A percentile compares a stretch with the other conserved stretches of the same genome.
phyloP scores from a whole-genome alignment of 1,140 invertebrate genomes.

The Philopotamus ludificatus region DNA sequence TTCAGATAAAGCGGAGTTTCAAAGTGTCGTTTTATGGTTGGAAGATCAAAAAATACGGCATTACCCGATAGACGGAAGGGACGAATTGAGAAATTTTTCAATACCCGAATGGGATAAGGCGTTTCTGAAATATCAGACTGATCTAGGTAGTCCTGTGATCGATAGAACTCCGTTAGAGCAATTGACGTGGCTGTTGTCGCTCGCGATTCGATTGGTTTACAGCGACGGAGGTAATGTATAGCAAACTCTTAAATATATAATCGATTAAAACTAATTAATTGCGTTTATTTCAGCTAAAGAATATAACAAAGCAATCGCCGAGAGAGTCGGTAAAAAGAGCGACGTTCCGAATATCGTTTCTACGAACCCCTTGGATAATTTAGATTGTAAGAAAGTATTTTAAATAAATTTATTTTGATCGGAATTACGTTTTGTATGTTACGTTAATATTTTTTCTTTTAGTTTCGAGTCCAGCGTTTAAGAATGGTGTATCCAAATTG shows the following conservation, averaged over 20 bases:
- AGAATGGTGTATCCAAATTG: conserved; percentile 68
- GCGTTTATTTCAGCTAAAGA: conserved; percentile 63
- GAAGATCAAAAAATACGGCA: conserved; percentile 93
- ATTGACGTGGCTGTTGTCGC: conserved; percentile 83
- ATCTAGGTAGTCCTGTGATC: conserved; percentile 65
- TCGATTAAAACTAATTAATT: conserved; percentile 17
- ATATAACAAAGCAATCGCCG: conserved; percentile 67
- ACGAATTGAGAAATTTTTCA: conserved; percentile 65
- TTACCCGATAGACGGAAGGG: conserved; percentile 82
- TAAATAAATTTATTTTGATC: not conserved
- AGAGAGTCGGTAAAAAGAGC: conserved; percentile 58
- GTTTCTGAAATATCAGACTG: conserved; percentile 75
- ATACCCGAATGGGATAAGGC: conserved; percentile 66
- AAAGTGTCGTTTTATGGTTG: conserved; percentile 82
- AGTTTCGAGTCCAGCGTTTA: conserved; percentile 84
- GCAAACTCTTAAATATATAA: not conserved
- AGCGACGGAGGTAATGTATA: conserved; percentile 71
- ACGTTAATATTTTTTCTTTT: conserved; percentile 46
- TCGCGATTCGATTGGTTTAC: conserved; percentile 81
- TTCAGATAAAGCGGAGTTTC: conserved; percentile 76
- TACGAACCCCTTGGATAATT: conserved; percentile 77
- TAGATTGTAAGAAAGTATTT: conserved; percentile 73
- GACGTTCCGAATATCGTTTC: conserved; percentile 68
- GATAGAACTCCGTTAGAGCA: conserved; percentile 59
- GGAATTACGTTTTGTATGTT: too few species aligned